A percentile compares a stretch with the other conserved stretches of the same genome.
Conservation (phyloP, 2,113 vertebrate genomes). For the Nothobranchius kuhntae region DNA sequence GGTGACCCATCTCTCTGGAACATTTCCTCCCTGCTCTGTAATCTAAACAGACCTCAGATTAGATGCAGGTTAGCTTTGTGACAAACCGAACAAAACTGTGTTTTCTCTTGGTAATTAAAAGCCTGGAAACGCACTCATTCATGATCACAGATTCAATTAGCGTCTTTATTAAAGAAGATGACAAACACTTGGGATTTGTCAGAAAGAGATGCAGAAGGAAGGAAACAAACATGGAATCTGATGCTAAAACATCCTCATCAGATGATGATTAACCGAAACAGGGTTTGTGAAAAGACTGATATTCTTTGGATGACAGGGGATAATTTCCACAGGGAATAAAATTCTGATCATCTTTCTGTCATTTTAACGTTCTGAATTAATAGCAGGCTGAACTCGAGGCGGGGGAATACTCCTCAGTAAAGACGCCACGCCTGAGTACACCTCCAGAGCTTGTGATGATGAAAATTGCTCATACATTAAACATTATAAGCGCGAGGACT, state of each 20-base stretch:
- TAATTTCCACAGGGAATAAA: slow-evolving; percentile 31
- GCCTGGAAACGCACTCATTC: slow-evolving; percentile 37
- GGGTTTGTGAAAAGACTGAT: slow-evolving; percentile 18
- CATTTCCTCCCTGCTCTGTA: slow-evolving; percentile 17
- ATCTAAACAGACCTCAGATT: slow-evolving; percentile 36
- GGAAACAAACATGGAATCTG: slow-evolving; percentile 10
- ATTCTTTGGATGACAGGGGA: not conserved
- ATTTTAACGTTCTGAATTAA: slow-evolving; percentile 1
- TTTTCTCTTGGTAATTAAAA: slow-evolving; percentile 5
- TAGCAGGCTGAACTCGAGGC: not conserved
- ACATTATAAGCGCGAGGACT: not conserved
- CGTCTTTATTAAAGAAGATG: not conserved
- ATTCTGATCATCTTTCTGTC: slow-evolving; percentile 6
- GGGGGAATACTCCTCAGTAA: slow-evolving; percentile 4
- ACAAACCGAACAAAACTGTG: not conserved
- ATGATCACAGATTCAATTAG: slow-evolving; percentile 41
- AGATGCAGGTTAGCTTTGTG: slow-evolving; percentile 36
- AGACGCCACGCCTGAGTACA: not conserved
- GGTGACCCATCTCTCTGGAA: slow-evolving; percentile 42
- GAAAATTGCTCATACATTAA: slow-evolving; percentile 4
- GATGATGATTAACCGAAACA: slow-evolving; percentile 2
- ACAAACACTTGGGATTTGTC: slow-evolving; percentile 19
- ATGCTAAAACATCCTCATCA: not conserved
- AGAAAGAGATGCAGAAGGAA: slow-evolving; percentile 4
- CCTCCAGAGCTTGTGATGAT: not conserved